Conservation (phyloP, 1,140 invertebrate genomes). For the Ridgeia piscesae region DNA sequence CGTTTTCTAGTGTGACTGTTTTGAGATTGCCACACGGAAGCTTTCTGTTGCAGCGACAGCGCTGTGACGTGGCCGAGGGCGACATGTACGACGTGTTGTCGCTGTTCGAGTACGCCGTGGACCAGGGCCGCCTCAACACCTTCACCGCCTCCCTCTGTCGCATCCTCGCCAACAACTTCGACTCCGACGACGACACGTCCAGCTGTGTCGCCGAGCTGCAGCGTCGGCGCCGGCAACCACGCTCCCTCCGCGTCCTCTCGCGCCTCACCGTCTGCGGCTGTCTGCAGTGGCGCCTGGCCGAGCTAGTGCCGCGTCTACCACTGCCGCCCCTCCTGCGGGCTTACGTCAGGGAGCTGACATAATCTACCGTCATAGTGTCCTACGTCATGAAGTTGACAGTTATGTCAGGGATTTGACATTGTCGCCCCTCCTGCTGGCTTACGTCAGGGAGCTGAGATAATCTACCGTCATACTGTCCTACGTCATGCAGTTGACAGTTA, state of each 20-base stretch:
- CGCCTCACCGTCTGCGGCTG: not conserved
- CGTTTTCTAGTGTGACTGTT: no score
- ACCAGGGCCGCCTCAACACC: not conserved
- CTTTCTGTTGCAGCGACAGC: not conserved
- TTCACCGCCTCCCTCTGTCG: not conserved
- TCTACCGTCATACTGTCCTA: no score
- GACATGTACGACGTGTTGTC: constrained; percentile 6
- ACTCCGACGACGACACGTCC: not conserved
- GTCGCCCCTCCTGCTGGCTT: no score
- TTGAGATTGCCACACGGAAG: no score
- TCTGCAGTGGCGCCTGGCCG: constrained; percentile 9
- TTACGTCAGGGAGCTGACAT: constrained; percentile 1
- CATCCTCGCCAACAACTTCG: constrained; percentile 12
- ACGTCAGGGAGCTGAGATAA: no score
- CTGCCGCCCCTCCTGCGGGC: not conserved
- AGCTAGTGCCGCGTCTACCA: constrained; percentile 8
- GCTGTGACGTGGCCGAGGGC: not conserved
- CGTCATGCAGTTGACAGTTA: no score
- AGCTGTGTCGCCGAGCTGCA: not conserved
- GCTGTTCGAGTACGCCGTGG: constrained; percentile 6
- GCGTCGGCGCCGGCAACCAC: not conserved
- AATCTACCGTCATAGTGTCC: not conserved
- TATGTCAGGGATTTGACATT: no score
- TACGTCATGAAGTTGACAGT: no score
- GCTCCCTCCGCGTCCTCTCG: not conserved